phyloP scores from a whole-genome alignment of 2,888 invertebrate species.

The Tetragnatha montana region DNA sequence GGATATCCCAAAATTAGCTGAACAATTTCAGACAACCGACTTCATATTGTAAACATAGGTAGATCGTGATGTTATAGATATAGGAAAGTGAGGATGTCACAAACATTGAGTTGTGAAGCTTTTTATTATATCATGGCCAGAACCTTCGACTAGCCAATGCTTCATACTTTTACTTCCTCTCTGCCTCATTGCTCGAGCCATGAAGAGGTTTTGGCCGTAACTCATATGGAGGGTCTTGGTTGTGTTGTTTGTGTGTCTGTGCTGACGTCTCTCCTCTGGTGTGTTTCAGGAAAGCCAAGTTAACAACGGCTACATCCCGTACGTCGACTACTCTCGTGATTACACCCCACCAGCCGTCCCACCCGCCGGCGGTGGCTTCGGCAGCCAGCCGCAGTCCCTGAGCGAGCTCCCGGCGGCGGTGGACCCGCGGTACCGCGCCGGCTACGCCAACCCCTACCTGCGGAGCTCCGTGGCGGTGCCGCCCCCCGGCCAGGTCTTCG shows the following conservation, averaged over 20 bases:
- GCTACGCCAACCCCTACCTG: conserved; percentile 89
- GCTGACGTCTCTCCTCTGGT: neutral
- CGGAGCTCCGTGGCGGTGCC: conserved; percentile 81
- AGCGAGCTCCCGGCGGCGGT: conserved; percentile 76
- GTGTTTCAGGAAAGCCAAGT: conserved; percentile 78
- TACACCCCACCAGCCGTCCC: conserved; percentile 86
- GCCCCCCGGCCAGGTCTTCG: conserved; percentile 62
- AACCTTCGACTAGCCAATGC: too few species aligned
- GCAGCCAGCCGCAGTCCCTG: conserved; percentile 68
- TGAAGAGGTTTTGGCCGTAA: too few species aligned
- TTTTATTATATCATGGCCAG: too few species aligned
- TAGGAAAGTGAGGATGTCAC: too few species aligned
- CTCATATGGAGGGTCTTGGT: too few species aligned
- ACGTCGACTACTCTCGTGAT: conserved; percentile 91
- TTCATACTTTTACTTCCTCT: too few species aligned
- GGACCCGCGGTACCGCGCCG: conserved; percentile 91
- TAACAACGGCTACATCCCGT: conserved; percentile 90
- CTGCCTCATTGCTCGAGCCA: too few species aligned
- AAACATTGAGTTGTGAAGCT: too few species aligned
- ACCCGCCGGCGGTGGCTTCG: conserved; percentile 76
- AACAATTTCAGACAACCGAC: too few species aligned
- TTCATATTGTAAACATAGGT: too few species aligned
- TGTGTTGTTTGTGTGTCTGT: neutral
- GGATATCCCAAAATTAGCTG: too few species aligned
- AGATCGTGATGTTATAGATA: too few species aligned